Conservation (phyloP, 1,140 invertebrate species). For the Euwallacea fornicatus region DNA sequence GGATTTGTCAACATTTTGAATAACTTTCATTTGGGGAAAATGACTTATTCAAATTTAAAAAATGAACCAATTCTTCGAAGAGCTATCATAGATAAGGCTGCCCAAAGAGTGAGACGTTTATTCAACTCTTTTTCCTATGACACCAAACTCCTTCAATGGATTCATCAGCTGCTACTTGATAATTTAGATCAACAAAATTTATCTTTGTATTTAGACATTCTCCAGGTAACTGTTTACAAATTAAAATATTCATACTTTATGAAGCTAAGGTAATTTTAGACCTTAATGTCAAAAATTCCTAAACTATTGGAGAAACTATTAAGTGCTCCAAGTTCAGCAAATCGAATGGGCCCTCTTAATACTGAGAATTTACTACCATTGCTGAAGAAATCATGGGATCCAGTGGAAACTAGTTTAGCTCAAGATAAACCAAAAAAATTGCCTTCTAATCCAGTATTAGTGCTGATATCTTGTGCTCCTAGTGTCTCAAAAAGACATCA, state of each 20-base stretch:
- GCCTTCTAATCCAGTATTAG: conserved; percentile 70
- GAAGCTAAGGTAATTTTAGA: conserved; percentile 55
- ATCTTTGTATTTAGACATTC: conserved; percentile 75
- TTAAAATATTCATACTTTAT: neutral
- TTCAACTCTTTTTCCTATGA: conserved; percentile 72
- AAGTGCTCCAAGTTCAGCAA: conserved; percentile 56
- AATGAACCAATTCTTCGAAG: conserved; percentile 70
- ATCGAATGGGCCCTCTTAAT: conserved; percentile 53
- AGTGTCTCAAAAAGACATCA: conserved; percentile 61
- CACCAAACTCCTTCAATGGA: conserved; percentile 72
- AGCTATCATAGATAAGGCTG: conserved; percentile 70
- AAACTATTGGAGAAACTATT: conserved; percentile 78
- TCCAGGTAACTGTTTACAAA: conserved; percentile 57
- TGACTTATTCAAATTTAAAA: conserved; percentile 61
- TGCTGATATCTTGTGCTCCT: conserved; percentile 68
- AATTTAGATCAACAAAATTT: conserved; percentile 69
- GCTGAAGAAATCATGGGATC: conserved; percentile 79
- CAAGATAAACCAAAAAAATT: conserved; percentile 62
- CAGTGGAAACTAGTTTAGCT: conserved; percentile 54
- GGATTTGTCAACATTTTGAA: conserved; percentile 71
- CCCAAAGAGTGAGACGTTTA: conserved; percentile 67
- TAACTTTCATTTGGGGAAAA: conserved; percentile 67
- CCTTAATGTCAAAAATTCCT: conserved; percentile 73
- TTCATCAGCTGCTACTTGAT: conserved; percentile 75
- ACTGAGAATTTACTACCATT: conserved; percentile 63